Evolutionary conservation across 2,797 vertebrate species (phyloP), one percentile per base, ranked within the genome.

Genomic region (Alfaro cultratus): DNA sequence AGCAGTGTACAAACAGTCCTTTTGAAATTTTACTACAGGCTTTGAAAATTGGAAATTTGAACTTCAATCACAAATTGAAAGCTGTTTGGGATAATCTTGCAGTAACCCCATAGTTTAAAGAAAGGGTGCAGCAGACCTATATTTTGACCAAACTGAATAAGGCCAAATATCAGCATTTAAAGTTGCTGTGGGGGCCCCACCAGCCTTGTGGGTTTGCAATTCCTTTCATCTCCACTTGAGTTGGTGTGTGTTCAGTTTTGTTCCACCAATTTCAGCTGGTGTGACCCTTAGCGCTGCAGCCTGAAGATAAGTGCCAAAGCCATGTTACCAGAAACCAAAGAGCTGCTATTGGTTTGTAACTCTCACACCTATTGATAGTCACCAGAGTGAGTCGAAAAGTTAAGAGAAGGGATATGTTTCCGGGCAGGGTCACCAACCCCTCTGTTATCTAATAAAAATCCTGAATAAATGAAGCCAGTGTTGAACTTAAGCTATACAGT

Each of bases 91-190:
- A 82, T 83, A 81, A 86, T 86, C 84, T 74, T 31, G 74, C 83
- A 26, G 83, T 77, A 88, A 83, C 85, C 92, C 92, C 83, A 82
- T 84, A 87, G 81, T 92, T 90, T 91, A 78, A 80, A 45, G 80
- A 73, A 89, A 87, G 83, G 81, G 91, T 87, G 88, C 75, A 74
- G 87, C 74, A 88, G 85, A 84, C 86, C 90, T 91, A 88, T 93
- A 92, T 86, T 94, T 94, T 91, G 77, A 80, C 70, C 88, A 92
- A 93, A 92, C 43, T 75, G 76, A 91, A 85, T 73, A 77, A 80
- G 45, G 72, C 75, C 89, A 93, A 93, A 94, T 92, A 86, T 91
- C 70, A 93, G 87, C 87, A 76, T 92, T 94, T 87, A 80, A 84
- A 83, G 78, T 83, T 85, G 81, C 75, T 45, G 62, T 51, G 73